A percentile compares a stretch with the other conserved stretches of the same genome.
phyloP scores from a whole-genome alignment of 1,140 invertebrate species.

The Drosophila repleta region DNA sequence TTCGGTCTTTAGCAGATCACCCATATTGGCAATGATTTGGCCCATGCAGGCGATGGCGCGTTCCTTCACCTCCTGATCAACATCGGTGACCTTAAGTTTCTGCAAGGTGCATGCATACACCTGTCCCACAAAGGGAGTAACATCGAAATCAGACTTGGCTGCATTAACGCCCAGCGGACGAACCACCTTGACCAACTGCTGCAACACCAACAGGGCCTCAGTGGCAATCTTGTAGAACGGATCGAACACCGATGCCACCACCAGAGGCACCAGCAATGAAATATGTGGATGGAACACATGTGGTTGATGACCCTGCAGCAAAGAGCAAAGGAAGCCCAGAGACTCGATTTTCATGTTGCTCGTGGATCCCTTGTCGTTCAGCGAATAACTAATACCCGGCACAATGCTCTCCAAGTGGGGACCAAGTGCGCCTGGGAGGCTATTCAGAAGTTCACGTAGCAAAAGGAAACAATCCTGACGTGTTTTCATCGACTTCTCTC shows the following conservation, averaged over 20 bases:
- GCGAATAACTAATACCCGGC: constrained; percentile 95
- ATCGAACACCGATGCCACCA: constrained; percentile 95
- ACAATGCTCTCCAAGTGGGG: constrained; percentile 94
- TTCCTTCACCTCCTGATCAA: constrained; percentile 99
- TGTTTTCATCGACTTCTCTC: constrained; percentile 96
- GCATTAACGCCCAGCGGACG: constrained; percentile 89
- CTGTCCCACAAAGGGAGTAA: constrained; percentile 90
- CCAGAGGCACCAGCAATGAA: constrained; percentile 92
- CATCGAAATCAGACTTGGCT: constrained; percentile 87
- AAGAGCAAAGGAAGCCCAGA: constrained; percentile 94
- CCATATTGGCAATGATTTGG: constrained; percentile 96
- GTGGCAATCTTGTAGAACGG: constrained; percentile 99
- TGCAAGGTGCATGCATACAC: constrained; percentile 94
- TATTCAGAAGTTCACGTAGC: constrained; percentile 94
- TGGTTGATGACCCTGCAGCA: constrained; percentile 93
- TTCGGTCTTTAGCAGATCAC: constrained; percentile 90
- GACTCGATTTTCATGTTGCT: constrained; percentile 99
- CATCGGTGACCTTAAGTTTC: constrained; percentile 96
- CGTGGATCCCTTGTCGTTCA: constrained; percentile 96
- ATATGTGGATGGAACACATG: constrained; percentile 91
- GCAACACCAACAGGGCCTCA: constrained; percentile 95
- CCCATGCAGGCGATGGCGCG: constrained; percentile 98
- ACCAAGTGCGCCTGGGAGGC: constrained; percentile 94
- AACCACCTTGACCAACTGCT: constrained; percentile 97
- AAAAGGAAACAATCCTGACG: constrained; percentile 96